Evolutionary conservation across 2,888 invertebrate species (phyloP), one percentile per base, ranked within the genome.

Genomic region (Volucella zonaria): DNA sequence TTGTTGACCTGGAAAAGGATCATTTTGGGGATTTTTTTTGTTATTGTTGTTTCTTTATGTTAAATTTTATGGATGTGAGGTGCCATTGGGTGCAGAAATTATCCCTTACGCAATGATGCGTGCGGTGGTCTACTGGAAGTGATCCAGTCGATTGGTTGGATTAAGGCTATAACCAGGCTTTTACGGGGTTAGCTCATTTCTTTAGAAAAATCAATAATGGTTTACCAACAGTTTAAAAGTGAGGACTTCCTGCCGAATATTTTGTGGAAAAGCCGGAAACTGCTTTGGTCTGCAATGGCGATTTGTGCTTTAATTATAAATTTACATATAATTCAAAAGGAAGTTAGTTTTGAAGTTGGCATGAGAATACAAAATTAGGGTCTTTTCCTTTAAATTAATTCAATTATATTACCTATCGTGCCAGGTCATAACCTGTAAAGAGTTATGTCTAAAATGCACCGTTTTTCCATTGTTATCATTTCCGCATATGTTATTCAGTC

Each of bases 1-100:
- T 71, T 66, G 56, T 83, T 83, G 83, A 83, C 83, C 83, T 83
- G 79, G 71, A 83, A 83, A 83, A 67, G 80, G 75, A 76, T 80
- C 61, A 80, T 67, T 75, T 80, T 67, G 45, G 70, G 52, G 18
- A 56, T 73, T 43, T 68, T 31, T 68, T 62, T 31, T 31, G 43
- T 80, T 58, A 59, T 66, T 45, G 56, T 42, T 52, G 52, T 51
- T 59, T 10, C 47, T 47, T 38, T 49, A 31, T 52, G 14, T 52
- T 67, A 54, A 62, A 49, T 49, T 73, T 54, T 38, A 43, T 42
- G 62, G 54, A 31, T 52, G 31, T 74, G 70, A 38, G 61, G 43
- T 14, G 47, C 54, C 56, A 42, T 56, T 38, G 51, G 58, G 43
- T 59, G 64, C 43, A 47, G 59, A 64, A 73, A 68, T 68, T 68